These are phyloP conservation scores for Drosophila kohkoa DNA, from an alignment of 1,140 invertebrate species.

Conservation along the genomic window DNA sequence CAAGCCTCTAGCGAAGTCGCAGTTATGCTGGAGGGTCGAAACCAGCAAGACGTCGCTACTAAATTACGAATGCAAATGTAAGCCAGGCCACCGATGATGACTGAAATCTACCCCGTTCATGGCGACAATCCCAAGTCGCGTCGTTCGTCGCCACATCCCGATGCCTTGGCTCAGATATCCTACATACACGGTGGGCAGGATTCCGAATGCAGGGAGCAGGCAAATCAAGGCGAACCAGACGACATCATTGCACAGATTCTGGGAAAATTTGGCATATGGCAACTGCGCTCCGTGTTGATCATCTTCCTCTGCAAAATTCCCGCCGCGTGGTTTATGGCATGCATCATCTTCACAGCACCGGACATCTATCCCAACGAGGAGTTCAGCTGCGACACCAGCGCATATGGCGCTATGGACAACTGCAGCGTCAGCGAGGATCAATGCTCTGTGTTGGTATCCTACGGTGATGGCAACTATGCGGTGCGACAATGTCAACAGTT, in stretches of 20 bases:
- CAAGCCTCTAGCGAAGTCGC: slow-evolving; percentile 61
- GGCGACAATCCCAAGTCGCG: slow-evolving; percentile 28
- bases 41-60: slow-evolving; percentile 59
- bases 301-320: slow-evolving; percentile 85
- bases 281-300: slow-evolving; percentile 79
- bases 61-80: slow-evolving; percentile 34
- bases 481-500: slow-evolving; percentile 66
- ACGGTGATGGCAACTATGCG: slow-evolving; percentile 57
- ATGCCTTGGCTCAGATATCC: slow-evolving; percentile 25
- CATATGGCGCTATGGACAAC: slow-evolving; percentile 35
- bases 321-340: slow-evolving; percentile 85
- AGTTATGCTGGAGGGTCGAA: slow-evolving; percentile 68
- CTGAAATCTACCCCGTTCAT: slow-evolving; percentile 1
- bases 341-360: slow-evolving; percentile 81
- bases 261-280: slow-evolving; percentile 84
- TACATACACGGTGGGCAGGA: slow-evolving; percentile 32
- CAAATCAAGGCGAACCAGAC: neutral
- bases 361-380: slow-evolving; percentile 71
- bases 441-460: slow-evolving; percentile 66
- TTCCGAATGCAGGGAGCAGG: slow-evolving; percentile 13
- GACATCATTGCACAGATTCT: slow-evolving; percentile 74
- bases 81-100: slow-evolving; percentile 38
- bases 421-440: slow-evolving; percentile 61
- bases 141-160: slow-evolving; percentile 40
- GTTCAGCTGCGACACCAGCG: slow-evolving; percentile 62